These are phyloP conservation scores for Avahi laniger DNA, from an alignment of 2,797 vertebrate species.

Conservation along the genomic window DNA sequence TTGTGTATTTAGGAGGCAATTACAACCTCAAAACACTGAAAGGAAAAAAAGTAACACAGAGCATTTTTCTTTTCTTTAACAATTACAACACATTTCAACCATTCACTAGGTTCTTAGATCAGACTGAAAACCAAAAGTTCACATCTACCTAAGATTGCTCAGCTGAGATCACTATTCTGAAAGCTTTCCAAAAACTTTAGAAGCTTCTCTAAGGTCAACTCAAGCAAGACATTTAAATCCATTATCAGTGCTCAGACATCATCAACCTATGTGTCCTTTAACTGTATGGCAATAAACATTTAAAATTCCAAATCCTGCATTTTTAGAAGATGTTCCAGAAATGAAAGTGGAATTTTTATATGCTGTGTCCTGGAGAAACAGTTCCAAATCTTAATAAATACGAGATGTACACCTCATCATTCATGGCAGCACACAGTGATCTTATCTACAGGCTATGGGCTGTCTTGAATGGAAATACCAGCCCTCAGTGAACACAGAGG, in stretches of 20 bases:
- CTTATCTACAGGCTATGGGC: background rate
- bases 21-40: constrained; percentile 70
- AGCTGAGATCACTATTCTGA: constrained; percentile 92
- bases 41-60: constrained; percentile 59
- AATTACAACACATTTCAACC: constrained; percentile 49
- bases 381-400: background rate
- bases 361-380: background rate
- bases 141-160: constrained; percentile 93
- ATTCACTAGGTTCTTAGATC: constrained; percentile 69
- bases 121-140: constrained; percentile 94
- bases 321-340: background rate
- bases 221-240: constrained; percentile 92
- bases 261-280: constrained; percentile 93
- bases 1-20: constrained; percentile 62
- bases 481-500: background rate
- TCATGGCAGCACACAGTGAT: background rate
- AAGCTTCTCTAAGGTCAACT: constrained; percentile 93
- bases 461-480: background rate
- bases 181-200: constrained; percentile 92
- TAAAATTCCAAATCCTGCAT: constrained; percentile 88
- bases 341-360: background rate
- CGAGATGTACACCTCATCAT: background rate
- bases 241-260: constrained; percentile 94
- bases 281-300: constrained; percentile 92
- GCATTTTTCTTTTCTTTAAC: constrained; percentile 71